Base-by-base conservation (phyloP, 2,888 invertebrate genomes). In the Ryuthela nishihirai region DNA sequence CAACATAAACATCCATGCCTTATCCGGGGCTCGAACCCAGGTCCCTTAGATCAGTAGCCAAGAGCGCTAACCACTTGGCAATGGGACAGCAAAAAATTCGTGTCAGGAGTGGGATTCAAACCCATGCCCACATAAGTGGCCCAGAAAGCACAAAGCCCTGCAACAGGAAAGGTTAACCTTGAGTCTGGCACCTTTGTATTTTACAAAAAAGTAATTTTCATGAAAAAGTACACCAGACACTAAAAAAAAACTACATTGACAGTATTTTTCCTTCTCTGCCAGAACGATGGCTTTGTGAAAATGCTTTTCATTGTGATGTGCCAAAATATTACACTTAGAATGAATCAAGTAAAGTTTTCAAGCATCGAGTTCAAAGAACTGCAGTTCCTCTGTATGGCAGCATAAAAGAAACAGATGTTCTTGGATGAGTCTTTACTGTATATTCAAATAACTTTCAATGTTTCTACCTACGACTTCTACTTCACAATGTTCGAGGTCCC, bases 371-470 rank as follows among this genome's bases (percentile, higher is more conserved):
- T 23, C 29, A 32, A 36, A 48, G 58, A 12, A 9, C 26, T 5
- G 12, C 36, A 18, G 61, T 65, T 6, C 9, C 17, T 9, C 47
- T 42, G 7, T 15, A 53, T 12, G 35, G 46, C n/a, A 55, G 36
- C 20, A 10, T 62, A 29, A 43, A 25, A 20, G 39, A 26, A 1
- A 17, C 36, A 5, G 43, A 56, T n/a, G 44, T 41, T 21, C 34
- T 49, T 10, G 58, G 64, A 9, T n/a, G 68, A 36, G 48, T 69
- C 26, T 71, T 69, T 44, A 60, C 66, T 15, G 66, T 70, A 1
- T 53, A 59, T 42, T 67, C 67, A 2, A 61, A 42, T 24, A 46
- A 70, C 12, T 20, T 20, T 4, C 69, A 71, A 61, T 44, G 65
- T 17, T 69, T 52, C 46, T 66, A 56, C 32, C 48, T 69, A 12